Percentiles rank a stretch among this genome's conserved stretches.
These are phyloP conservation scores for Actinernus sp. DNA, from an alignment of 92 coral and sea anemone species.

Conservation along the genomic window DNA sequence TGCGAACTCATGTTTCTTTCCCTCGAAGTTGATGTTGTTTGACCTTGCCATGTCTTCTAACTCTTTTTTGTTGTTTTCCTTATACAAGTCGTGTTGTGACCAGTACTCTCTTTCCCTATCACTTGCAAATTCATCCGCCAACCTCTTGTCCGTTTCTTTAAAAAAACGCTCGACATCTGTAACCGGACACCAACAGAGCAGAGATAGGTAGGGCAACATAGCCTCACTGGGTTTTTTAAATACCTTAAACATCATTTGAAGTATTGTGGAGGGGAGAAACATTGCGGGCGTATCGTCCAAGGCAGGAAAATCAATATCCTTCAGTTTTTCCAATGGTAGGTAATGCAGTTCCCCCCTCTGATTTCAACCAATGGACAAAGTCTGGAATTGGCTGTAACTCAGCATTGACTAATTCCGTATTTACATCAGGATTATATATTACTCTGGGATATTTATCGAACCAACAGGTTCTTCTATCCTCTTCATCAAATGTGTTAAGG, in stretches of 20 bases:
- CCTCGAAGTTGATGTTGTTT: constrained; percentile 43
- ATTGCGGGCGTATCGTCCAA: constrained; percentile 47
- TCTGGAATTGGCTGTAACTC: constrained; percentile 60
- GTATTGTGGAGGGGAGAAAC: constrained; percentile 54
- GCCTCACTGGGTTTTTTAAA: constrained; percentile 7
- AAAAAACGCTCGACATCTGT: constrained; percentile 28
- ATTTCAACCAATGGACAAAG: constrained; percentile 29
- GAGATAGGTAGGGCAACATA: constrained; percentile 27
- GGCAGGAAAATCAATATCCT: constrained; percentile 14
- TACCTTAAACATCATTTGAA: constrained; percentile 54
- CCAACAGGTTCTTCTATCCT: constrained; percentile 41
- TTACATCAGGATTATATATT: constrained; percentile 34
- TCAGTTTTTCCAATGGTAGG: constrained; percentile 40
- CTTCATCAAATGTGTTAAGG: constrained; percentile 24
- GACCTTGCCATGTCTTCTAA: constrained; percentile 35
- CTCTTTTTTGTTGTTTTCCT: constrained; percentile 34
- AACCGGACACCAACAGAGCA: constrained; percentile 65
- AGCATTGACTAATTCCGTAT: background rate
- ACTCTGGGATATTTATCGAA: constrained; percentile 37
- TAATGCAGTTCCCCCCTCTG: constrained; percentile 49
- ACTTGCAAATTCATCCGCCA: constrained; percentile 33
- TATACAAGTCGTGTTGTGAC: constrained; percentile 54
- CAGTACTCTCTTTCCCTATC: constrained; percentile 67
- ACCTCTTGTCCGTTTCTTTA: constrained; percentile 29
- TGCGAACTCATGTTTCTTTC: constrained; percentile 55